A percentile compares a stretch with the other conserved stretches of the same genome.
Evolutionary conservation across 2,888 invertebrate genomes (phyloP).

Genomic region (Stenchaetothrips biformis): DNA sequence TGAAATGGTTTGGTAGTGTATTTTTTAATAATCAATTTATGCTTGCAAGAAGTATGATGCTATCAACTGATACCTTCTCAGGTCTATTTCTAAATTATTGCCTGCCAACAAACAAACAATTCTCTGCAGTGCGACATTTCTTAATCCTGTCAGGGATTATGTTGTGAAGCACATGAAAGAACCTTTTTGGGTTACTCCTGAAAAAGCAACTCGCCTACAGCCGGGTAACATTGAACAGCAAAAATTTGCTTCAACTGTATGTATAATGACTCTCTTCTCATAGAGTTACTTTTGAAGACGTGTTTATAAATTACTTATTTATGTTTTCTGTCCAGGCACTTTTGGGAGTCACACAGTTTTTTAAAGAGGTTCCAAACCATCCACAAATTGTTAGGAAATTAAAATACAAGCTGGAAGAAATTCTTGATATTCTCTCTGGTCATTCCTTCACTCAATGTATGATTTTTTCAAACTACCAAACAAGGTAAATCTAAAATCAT

Average conservation of each 20-base stretch:
- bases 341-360: slow-evolving; percentile 1
- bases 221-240: background rate
- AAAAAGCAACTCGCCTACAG: slow-evolving; percentile 53
- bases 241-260: background rate
- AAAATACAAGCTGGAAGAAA: background rate
- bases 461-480: slow-evolving; percentile 85
- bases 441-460: slow-evolving; percentile 84
- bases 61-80: slow-evolving; percentile 43
- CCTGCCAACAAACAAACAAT: slow-evolving; percentile 81
- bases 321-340: background rate
- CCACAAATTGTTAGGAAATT: background rate
- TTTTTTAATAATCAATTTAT: background rate
- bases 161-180: slow-evolving; percentile 71
- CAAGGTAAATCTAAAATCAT: slow-evolving; percentile 48
- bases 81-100: slow-evolving; percentile 66
- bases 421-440: slow-evolving; percentile 62
- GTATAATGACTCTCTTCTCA: background rate
- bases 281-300: background rate
- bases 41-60: background rate
- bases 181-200: slow-evolving; percentile 70
- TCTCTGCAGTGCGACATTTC: slow-evolving; percentile 90
- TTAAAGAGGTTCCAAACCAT: slow-evolving; percentile 10
- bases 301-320: background rate
- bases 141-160: slow-evolving; percentile 64
- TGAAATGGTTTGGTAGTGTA: background rate